phyloP scores from a whole-genome alignment of 1,140 invertebrate genomes.

The Ceratitis capitata region DNA sequence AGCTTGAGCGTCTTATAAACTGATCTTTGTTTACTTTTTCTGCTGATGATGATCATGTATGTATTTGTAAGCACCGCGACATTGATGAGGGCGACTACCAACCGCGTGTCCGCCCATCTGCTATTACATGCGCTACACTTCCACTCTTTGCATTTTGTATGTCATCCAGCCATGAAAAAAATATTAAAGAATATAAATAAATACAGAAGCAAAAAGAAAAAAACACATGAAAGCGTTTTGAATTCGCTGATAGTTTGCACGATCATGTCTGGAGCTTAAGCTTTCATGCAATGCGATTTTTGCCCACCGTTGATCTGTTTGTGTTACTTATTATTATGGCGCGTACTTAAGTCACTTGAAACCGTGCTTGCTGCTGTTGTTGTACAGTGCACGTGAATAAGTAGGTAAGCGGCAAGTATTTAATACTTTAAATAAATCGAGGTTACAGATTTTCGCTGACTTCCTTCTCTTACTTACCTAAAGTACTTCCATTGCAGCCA shows the following conservation, averaged over 20 bases:
- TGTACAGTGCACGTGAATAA: not conserved
- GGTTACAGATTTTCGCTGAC: conserved; percentile 53
- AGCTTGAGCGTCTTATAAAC: conserved; percentile 26
- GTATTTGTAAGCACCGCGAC: not conserved
- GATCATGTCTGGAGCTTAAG: conserved; percentile 39
- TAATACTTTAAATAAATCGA: conserved; percentile 65
- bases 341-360: conserved; percentile 4
- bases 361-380: not conserved
- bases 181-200: not conserved
- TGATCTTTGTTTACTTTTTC: conserved; percentile 38
- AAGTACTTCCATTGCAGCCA: not conserved
- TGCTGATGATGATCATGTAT: not conserved
- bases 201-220: not conserved
- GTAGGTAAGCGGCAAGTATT: conserved; percentile 57
- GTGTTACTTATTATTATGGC: conserved; percentile 28
- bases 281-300: conserved; percentile 5
- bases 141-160: not conserved
- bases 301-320: conserved; percentile 16
- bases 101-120: conserved; percentile 13
- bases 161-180: not conserved
- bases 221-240: conserved; percentile 5
- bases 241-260: conserved; percentile 39
- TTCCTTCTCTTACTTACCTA: not conserved
- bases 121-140: not conserved
- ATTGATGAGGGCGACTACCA: not conserved